These are phyloP conservation scores for Jaculus jaculus DNA, from an alignment of 2,113 vertebrate genomes.

Conservation along the genomic window DNA sequence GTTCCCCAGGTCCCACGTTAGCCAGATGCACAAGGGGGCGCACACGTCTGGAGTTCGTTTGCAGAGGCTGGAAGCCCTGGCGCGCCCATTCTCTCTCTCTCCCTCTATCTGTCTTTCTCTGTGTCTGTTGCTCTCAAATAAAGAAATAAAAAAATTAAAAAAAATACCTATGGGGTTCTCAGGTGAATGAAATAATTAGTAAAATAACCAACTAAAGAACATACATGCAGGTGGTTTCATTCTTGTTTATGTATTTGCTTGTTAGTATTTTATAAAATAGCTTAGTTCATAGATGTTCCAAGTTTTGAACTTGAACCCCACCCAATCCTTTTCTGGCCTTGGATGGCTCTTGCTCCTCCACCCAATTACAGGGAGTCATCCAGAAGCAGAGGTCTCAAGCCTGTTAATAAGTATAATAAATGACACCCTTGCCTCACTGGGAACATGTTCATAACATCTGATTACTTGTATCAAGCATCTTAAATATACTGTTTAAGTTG, in stretches of 20 bases:
- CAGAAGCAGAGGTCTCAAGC: neutral
- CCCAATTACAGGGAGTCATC: neutral
- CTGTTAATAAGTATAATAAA: neutral
- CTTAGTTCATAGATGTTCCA: neutral
- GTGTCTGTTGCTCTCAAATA: no score
- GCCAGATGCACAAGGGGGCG: no score
- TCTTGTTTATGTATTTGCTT: neutral
- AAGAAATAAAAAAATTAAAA: neutral
- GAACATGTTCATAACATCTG: neutral
- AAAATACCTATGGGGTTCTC: neutral
- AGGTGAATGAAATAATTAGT: neutral
- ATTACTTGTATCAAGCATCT: neutral
- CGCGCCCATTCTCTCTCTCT: no score
- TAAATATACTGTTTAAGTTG: neutral
- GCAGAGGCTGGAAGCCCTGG: no score
- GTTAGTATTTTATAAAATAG: conserved; percentile 31
- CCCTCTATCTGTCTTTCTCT: no score
- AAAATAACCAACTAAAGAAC: neutral
- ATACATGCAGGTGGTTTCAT: neutral
- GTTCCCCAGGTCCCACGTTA: no score
- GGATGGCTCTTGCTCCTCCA: neutral
- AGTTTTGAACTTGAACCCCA: neutral
- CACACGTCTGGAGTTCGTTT: no score
- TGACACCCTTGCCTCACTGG: neutral
- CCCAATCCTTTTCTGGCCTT: neutral